These are phyloP conservation scores for Gymnoscelis rufifasciata DNA, from an alignment of 2,888 invertebrate genomes.

Conservation along the genomic window DNA sequence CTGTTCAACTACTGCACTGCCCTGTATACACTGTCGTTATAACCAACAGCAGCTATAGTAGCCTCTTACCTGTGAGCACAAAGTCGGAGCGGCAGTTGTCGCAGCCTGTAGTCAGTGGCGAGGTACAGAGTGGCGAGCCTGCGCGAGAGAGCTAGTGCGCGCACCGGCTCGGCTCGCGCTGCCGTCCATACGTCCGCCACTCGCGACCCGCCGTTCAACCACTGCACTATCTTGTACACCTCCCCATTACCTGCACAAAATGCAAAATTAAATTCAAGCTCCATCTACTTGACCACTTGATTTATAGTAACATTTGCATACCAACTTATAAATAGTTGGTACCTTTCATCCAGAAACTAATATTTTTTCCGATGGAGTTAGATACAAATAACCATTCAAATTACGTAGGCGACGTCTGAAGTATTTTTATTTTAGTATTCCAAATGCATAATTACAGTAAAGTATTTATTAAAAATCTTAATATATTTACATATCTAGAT, in stretches of 20 bases:
- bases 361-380: too few relatives aligned
- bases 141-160: constrained; percentile 79
- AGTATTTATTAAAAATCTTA: too few relatives aligned
- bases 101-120: constrained; percentile 78
- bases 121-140: constrained; percentile 78
- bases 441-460: too few relatives aligned
- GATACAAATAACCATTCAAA: too few relatives aligned
- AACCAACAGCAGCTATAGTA: background rate
- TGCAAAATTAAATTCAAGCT: background rate
- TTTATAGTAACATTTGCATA: too few relatives aligned
- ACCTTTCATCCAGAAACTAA: too few relatives aligned
- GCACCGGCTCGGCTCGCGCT: constrained; percentile 76
- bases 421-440: too few relatives aligned
- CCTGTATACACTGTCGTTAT: background rate
- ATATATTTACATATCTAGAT: too few relatives aligned
- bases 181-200: constrained; percentile 81
- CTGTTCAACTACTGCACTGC: background rate
- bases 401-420: too few relatives aligned
- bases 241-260: constrained; percentile 72
- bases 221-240: constrained; percentile 82
- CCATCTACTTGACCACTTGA: too few relatives aligned
- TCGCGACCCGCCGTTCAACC: constrained; percentile 76
- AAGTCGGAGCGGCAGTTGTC: constrained; percentile 76
- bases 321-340: too few relatives aligned
- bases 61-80: constrained; percentile 64